phyloP scores from a whole-genome alignment of 2,888 invertebrate genomes.

The Thysanoteuthis rhombus region DNA sequence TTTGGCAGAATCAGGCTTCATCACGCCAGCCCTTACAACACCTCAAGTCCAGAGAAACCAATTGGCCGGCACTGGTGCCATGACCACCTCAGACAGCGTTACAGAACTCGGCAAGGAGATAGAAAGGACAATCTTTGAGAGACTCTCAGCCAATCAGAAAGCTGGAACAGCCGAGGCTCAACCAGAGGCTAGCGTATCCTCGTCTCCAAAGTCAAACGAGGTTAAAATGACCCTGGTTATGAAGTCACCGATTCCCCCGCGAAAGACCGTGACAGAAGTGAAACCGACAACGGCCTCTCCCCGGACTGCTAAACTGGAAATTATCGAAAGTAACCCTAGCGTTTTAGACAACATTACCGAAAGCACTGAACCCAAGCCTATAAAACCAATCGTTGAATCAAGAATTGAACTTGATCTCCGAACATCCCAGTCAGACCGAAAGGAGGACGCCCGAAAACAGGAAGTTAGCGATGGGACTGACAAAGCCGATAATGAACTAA shows the following conservation, averaged over 20 bases:
- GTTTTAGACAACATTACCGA: not conserved
- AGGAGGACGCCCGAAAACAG: not conserved
- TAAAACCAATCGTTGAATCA: not conserved
- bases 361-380: not conserved
- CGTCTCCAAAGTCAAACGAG: not conserved
- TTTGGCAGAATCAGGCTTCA: slow-evolving; percentile 22
- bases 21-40: slow-evolving; percentile 1
- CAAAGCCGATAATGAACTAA: not conserved
- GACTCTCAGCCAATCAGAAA: slow-evolving; percentile 13
- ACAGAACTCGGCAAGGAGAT: slow-evolving; percentile 25
- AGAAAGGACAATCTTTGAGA: slow-evolving; percentile 23
- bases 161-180: not conserved
- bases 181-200: not conserved
- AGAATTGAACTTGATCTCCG: not conserved
- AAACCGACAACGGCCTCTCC: not conserved
- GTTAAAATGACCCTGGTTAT: not conserved
- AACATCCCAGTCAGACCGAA: not conserved
- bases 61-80: not conserved
- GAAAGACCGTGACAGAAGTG: not conserved
- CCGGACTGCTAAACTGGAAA: not conserved
- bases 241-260: not conserved
- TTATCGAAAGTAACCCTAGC: not conserved
- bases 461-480: not conserved
- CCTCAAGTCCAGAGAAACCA: not conserved
- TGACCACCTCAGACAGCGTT: not conserved